phyloP scores from a whole-genome alignment of 2,888 invertebrate species.

The Drosophila antonietae region DNA sequence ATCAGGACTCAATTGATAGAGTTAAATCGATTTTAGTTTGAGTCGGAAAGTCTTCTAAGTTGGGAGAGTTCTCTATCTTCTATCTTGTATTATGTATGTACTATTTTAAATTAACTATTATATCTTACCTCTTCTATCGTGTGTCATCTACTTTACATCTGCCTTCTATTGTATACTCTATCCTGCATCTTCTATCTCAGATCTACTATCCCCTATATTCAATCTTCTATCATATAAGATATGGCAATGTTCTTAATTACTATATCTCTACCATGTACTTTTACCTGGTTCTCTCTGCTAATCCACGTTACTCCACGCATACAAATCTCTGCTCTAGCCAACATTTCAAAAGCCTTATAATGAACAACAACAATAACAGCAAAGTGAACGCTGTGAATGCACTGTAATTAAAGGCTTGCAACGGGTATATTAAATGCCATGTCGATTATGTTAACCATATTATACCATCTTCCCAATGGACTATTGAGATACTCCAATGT shows the following conservation, averaged over 20 bases:
- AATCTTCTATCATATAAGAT: background rate
- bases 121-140: background rate
- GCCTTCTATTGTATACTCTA: background rate
- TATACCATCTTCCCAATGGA: background rate
- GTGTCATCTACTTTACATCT: background rate
- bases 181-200: background rate
- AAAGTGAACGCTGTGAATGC: slow-evolving; percentile 18
- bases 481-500: too few species aligned
- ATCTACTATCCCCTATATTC: background rate
- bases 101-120: background rate
- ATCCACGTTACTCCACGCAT: slow-evolving; percentile 1
- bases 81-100: background rate
- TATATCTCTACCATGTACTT: background rate
- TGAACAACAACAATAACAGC: slow-evolving; percentile 30
- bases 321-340: background rate
- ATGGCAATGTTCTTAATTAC: too few species aligned
- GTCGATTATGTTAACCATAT: background rate
- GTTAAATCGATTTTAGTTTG: background rate
- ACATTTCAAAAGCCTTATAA: slow-evolving; percentile 55
- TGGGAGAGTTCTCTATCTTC: background rate
- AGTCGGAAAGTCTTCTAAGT: background rate
- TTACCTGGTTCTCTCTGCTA: background rate
- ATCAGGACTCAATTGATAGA: background rate
- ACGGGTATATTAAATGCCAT: background rate
- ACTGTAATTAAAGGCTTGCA: slow-evolving; percentile 17